These are phyloP conservation scores for Pheosia gnoma DNA, from an alignment of 2,888 invertebrate species.

Conservation along the genomic window DNA sequence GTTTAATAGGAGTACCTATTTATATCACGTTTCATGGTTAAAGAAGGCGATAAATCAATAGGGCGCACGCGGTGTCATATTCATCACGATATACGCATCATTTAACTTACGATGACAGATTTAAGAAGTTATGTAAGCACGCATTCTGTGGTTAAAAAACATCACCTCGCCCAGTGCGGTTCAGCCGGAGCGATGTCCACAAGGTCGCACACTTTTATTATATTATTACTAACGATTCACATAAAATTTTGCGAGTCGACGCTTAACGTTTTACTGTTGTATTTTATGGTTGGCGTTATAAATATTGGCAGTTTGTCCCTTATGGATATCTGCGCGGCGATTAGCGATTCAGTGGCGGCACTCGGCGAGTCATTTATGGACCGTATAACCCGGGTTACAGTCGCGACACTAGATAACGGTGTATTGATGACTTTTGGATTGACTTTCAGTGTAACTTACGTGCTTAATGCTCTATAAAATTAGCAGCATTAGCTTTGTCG, in stretches of 20 bases:
- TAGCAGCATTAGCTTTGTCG: constrained; percentile 43
- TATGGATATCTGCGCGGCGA: constrained; percentile 55
- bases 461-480: constrained; percentile 58
- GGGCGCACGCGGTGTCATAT: constrained; percentile 34
- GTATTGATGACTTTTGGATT: constrained; percentile 72
- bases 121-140: constrained; percentile 37
- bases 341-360: constrained; percentile 59
- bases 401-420: constrained; percentile 70
- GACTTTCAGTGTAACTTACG: constrained; percentile 52
- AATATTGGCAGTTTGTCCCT: constrained; percentile 67
- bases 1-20: constrained; percentile 26
- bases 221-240: constrained; percentile 68
- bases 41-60: constrained; percentile 40
- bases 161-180: constrained; percentile 37
- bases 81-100: constrained; percentile 33
- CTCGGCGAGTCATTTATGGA: constrained; percentile 72
- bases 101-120: constrained; percentile 41
- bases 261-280: constrained; percentile 68
- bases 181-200: constrained; percentile 34
- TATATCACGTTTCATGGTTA: constrained; percentile 38
- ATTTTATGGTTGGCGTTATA: constrained; percentile 64
- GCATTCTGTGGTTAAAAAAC: constrained; percentile 33
- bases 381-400: constrained; percentile 71
- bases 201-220: constrained; percentile 59
- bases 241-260: constrained; percentile 63